These are phyloP conservation scores for Engraulis encrasicolus DNA, from an alignment of 2,113 vertebrate genomes.

Conservation along the genomic window DNA sequence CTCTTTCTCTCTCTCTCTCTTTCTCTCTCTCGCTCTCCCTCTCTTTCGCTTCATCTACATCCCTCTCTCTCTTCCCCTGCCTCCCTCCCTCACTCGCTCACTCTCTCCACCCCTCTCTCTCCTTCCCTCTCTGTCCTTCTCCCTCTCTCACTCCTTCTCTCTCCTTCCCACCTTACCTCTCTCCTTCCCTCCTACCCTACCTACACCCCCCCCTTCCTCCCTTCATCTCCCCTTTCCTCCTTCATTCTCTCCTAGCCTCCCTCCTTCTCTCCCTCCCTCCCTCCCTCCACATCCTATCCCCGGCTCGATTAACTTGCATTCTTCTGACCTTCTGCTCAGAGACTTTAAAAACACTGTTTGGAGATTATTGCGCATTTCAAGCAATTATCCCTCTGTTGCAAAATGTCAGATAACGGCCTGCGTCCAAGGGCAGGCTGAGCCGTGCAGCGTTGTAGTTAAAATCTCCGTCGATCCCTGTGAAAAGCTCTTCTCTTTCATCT, in stretches of 20 bases:
- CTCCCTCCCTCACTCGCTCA: too few species aligned
- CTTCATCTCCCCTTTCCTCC: not conserved
- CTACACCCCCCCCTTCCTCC: too few species aligned
- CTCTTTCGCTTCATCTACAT: too few species aligned
- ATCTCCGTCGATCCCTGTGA: slow-evolving; percentile 12
- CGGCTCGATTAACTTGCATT: slow-evolving; percentile 34
- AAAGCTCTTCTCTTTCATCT: slow-evolving; percentile 44
- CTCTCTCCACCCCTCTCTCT: too few species aligned
- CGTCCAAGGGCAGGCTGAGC: slow-evolving; percentile 40
- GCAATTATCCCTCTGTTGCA: slow-evolving; percentile 53
- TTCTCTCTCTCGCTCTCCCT: too few species aligned
- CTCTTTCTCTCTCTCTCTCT: too few species aligned
- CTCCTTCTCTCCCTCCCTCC: not conserved
- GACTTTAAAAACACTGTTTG: slow-evolving; percentile 32
- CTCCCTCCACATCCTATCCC: not conserved
- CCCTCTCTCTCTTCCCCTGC: too few species aligned
- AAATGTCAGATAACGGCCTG: slow-evolving; percentile 53
- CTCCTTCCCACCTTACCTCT: too few species aligned
- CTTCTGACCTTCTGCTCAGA: slow-evolving; percentile 39
- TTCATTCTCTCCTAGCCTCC: too few species aligned
- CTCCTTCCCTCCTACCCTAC: too few species aligned
- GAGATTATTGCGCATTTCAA: slow-evolving; percentile 51
- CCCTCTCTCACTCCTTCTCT: too few species aligned
- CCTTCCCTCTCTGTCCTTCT: too few species aligned
- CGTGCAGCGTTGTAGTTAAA: slow-evolving; percentile 22